Base-by-base conservation (phyloP, 2,888 invertebrate species). In the Gibbula magus region DNA sequence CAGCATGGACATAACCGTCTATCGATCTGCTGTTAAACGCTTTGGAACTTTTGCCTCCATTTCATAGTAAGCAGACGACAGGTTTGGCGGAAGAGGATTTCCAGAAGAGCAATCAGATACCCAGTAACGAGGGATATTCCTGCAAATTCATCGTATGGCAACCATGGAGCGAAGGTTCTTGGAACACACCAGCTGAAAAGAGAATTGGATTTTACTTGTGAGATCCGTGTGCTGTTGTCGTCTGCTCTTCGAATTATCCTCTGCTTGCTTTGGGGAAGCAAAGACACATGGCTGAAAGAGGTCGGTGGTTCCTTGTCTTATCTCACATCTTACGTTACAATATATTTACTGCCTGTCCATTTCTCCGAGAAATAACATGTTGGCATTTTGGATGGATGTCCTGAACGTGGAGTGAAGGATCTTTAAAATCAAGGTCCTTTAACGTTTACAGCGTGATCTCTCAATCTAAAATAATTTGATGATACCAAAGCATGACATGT, bases 11-110 rank as follows among this genome's bases (percentile, higher is more conserved):
- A 61, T 61, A 61, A 29, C 61, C 61, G 29, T 2, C 61, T 25
- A 61, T 61, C 61, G 61, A 61, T 61, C 61, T 18, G 61, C 29
- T 29, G 61, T 61, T 61, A 61, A 61, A 61, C 61, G 61, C 61
- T 61, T 61, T 61, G 61, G 61, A 25, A 61, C 61, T 61, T 61
- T 61, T 61, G 61, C 61, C 25, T 61, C 61, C 61, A 61, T 61
- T 61, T 61, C 25, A 18, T 61, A 18, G 61, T 45, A 61, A 61
- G 61, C 61, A 61, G 61, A 61, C 61, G 61, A 61, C 29, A 61
- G 61, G 25, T 25, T 29, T 61, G 61, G 61, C 25, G 29, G 61
- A 61, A 25, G 61, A 61, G 29, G 29, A 61, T 61, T 61, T 61
- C 61, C 25, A 29, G 10, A 29, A 29, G 29, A 20, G 29, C 29